Evolutionary conservation across 2,888 invertebrate genomes (phyloP), one percentile per base, ranked within the genome.

Genomic region (Drosophila fulvimacula): DNA sequence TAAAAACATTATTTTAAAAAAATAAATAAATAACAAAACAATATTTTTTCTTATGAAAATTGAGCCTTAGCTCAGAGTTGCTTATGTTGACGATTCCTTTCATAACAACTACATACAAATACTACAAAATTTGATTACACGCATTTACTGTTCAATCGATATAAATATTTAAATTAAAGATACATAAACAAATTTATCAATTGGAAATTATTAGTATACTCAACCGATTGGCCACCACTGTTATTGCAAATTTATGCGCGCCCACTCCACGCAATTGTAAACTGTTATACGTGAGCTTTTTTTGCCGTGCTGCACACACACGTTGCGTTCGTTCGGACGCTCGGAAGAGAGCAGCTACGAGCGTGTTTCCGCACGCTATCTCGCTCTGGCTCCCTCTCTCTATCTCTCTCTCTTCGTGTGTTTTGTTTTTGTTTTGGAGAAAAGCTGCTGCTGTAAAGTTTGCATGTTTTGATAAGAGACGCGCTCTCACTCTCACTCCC

Each of bases 341-440:
- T 19, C 58, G 11, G 41, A 17, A 58, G 48, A 64, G 48, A 64
- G 64, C 61, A 41, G 21, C 64, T 44, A 21, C 49, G 27, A 61
- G 34, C 34, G 39, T 34, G 52, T n/a, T 75, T 59, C 51, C 73
- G 63, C 63, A 42, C 49, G 65, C 77, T 64, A 30, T 81, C 55
- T 60, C 64, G 39, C 58, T 81, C 49, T 52, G 56, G 44, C 59
- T 32, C 55, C 59, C 56, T 59, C 59, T 64, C 73, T 63, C 27
- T 80, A 42, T 56, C 62, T 36, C 41, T 51, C 56, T 30, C 57
- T 66, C 55, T 59, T 57, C 30, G 53, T 48, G 64, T 21, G 66
- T 46, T 69, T 74, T 84, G 79, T 84, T 82, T 78, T 78, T 81
- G 81, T 79, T 78, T 81, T 78, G 42, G 42, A 52, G 64, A 74